phyloP scores from a whole-genome alignment of 2,797 vertebrate genomes.

The Hafferia zeledoni region DNA sequence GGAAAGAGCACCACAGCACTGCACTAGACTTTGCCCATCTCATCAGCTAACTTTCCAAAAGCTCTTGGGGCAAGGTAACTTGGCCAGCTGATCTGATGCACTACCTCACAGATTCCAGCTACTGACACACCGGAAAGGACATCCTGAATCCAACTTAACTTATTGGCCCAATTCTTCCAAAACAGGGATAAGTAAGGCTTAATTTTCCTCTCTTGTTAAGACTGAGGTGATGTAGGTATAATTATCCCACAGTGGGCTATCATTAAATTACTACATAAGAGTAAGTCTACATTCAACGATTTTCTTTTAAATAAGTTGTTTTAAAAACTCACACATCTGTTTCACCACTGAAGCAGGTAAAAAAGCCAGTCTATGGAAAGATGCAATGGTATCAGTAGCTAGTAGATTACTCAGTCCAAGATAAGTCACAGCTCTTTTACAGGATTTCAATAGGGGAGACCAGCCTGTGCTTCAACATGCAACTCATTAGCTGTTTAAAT shows the following conservation, averaged over 20 bases:
- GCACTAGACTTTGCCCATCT: not conserved
- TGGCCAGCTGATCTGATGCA: not conserved
- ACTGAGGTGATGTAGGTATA: not conserved
- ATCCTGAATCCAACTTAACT: not conserved
- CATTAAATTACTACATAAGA: not conserved
- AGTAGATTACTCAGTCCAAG: not conserved
- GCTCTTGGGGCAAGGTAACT: not conserved
- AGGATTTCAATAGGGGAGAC: constrained; percentile 10
- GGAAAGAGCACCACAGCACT: not conserved
- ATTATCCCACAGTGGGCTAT: not conserved
- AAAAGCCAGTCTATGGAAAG: not conserved
- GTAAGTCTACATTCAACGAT: not conserved
- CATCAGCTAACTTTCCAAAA: not conserved
- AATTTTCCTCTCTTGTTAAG: not conserved
- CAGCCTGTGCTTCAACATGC: constrained; percentile 24
- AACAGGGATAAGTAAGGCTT: not conserved
- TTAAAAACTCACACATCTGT: not conserved
- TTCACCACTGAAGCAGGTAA: not conserved
- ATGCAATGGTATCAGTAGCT: not conserved
- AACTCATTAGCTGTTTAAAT: constrained; percentile 62
- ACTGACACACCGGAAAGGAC: not conserved
- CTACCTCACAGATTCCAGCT: not conserved
- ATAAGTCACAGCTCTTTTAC: not conserved
- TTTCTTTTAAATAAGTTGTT: not conserved
- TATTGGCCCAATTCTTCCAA: not conserved